These are phyloP conservation scores for Protodeltote pygarga DNA, from an alignment of 2,888 invertebrate species.

Conservation along the genomic window DNA sequence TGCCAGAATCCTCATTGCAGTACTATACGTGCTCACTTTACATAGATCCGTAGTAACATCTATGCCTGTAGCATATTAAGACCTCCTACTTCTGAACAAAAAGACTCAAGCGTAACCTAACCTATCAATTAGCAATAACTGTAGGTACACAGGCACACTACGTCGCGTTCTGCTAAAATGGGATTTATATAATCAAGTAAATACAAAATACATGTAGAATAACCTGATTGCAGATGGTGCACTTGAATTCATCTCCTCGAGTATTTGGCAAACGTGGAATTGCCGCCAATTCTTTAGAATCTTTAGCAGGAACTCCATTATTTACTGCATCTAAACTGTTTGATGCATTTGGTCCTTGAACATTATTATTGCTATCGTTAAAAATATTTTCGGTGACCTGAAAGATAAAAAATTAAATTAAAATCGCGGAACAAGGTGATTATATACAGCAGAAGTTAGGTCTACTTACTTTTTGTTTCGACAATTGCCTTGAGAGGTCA, in stretches of 20 bases:
- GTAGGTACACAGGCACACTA: too few relatives aligned
- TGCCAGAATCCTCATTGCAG: conserved; percentile 12
- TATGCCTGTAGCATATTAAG: too few relatives aligned
- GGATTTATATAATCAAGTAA: too few relatives aligned
- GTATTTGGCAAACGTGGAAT: conserved; percentile 1
- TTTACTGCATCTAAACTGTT: conserved; percentile 3
- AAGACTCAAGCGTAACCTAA: too few relatives aligned
- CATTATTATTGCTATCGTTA: conserved; percentile 69
- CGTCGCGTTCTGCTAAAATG: too few relatives aligned
- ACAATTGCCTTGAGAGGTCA: conserved; percentile 3
- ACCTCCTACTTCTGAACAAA: too few relatives aligned
- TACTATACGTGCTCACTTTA: too few relatives aligned
- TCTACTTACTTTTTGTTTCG: conserved; percentile 48
- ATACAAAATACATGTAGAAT: too few relatives aligned
- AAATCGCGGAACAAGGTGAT: neutral
- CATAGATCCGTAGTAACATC: too few relatives aligned
- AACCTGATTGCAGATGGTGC: conserved; percentile 68
- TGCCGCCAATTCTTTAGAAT: conserved; percentile 15
- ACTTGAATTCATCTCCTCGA: conserved; percentile 56
- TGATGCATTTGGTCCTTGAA: conserved; percentile 29
- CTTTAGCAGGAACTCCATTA: conserved; percentile 14
- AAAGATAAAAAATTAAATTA: conserved; percentile 34
- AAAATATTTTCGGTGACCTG: conserved; percentile 42
- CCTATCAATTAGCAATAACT: too few relatives aligned
- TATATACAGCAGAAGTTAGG: conserved; percentile 4